Base-by-base conservation (phyloP, 37 sponge, comb jelly and placozoan species). In the Beroe forskalii region DNA sequence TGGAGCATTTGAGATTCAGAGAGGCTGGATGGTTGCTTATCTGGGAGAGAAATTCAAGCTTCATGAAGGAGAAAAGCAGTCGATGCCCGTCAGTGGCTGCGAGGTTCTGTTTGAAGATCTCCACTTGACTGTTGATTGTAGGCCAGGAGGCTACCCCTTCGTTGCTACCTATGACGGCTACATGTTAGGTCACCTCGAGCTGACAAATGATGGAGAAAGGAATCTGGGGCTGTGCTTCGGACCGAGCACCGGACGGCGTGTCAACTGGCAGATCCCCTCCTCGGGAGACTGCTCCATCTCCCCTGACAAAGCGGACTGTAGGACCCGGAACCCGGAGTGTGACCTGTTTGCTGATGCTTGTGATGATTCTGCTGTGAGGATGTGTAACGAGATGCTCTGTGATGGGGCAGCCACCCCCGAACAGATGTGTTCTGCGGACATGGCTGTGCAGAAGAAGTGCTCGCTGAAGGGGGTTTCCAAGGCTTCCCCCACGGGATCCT, bases 141-240 rank as follows among this genome's bases (percentile, higher is more conserved):
- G 72, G 38, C 72, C 72, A 14, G 72, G 38, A 36, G 72, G 72
- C 1, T 32, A 33, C 72, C 72, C 72, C 3, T 69, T 69, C 72
- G 72, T 69, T 69, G 72, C 32, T 37, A 1, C 2, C 39, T 69
- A 69, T 35, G 72, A 69, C 72, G 72, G 72, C 9, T 69, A 69
- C 72, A 69, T 69, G 72, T 20, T 69, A 19, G 72, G 33, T 69
- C 72, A 69, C 39, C 1, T 69, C 19, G 38, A 69, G 17, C 72
- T 69, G 38, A 32, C 12, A 2, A 37, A 69, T 2, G 19, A 32
- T 2, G 32, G 37, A 14, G 38, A 9, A 1, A 32, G 38, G 17
- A 9, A 69, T 17, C 28, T 69, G 38, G 72, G 72, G 3, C 39
- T 69, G 33, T 69, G 72, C 32, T 69, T 69, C 38, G 38, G 32